Conservation (phyloP, 2,888 invertebrate genomes). For the Hypomecis atomaria region DNA sequence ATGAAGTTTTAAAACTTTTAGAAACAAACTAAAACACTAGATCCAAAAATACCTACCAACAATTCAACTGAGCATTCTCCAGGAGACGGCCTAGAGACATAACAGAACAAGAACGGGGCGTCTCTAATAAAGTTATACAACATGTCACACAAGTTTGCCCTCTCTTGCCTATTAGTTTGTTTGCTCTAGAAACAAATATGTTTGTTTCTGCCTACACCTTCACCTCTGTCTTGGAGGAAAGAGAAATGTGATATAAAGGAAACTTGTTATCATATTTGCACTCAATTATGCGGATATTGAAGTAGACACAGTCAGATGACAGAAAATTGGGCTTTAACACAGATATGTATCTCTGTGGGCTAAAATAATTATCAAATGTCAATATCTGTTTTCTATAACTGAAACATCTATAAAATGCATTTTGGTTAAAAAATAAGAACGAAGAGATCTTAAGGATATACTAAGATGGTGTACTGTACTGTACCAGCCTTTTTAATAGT, state of each 20-base stretch:
- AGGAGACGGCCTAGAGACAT: conserved; percentile 16
- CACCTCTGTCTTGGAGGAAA: conserved; percentile 9
- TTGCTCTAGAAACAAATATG: conserved; percentile 46
- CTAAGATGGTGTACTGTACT: too few relatives aligned
- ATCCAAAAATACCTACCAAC: not conserved
- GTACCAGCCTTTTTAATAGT: too few relatives aligned
- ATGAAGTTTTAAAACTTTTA: not conserved
- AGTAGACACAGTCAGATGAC: not conserved
- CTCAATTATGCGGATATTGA: conserved; percentile 13
- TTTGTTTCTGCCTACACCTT: conserved; percentile 39
- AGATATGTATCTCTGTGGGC: too few relatives aligned
- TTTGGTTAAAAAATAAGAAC: too few relatives aligned
- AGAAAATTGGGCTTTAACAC: too few relatives aligned
- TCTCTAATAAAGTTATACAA: conserved; percentile 45
- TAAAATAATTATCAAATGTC: too few relatives aligned
- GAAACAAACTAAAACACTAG: not conserved
- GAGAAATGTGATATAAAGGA: conserved; percentile 23
- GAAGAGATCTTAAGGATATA: too few relatives aligned
- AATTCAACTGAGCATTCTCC: conserved; percentile 14
- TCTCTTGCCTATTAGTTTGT: conserved; percentile 46
- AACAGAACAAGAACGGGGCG: conserved; percentile 17
- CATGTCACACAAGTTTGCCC: conserved; percentile 43
- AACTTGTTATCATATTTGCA: conserved; percentile 26
- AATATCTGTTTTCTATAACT: too few relatives aligned
- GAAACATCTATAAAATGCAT: too few relatives aligned